Evolutionary conservation across 92 coral and sea anemone species (phyloP).

Genomic region (Zoanthus solanderi): DNA sequence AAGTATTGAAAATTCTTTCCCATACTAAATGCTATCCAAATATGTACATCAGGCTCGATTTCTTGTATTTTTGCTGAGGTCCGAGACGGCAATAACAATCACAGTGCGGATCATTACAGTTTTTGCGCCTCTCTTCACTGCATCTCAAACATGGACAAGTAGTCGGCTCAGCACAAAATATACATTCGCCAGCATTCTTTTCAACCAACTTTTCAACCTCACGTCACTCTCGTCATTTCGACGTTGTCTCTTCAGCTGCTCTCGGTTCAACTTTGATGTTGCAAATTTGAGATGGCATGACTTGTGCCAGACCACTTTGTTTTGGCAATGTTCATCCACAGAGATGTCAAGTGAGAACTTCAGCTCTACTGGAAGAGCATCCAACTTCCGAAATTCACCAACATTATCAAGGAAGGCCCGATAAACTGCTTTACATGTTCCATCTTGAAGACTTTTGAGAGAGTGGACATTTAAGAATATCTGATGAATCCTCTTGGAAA

Average conservation of each 20-base stretch:
- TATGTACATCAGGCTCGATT: slow-evolving; percentile 2
- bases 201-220: background rate
- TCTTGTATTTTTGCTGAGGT: background rate
- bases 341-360: slow-evolving; percentile 39
- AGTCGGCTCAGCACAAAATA: background rate
- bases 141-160: slow-evolving; percentile 8
- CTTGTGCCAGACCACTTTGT: slow-evolving; percentile 61
- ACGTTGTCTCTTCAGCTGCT: slow-evolving; percentile 42
- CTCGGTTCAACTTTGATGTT: slow-evolving; percentile 48
- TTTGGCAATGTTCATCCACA: slow-evolving; percentile 45
- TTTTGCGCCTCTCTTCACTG: slow-evolving; percentile 3
- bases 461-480: slow-evolving; percentile 50
- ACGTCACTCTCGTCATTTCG: background rate
- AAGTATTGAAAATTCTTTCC: background rate
- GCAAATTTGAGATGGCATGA: slow-evolving; percentile 61
- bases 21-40: slow-evolving; percentile 15
- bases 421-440: slow-evolving; percentile 51
- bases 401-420: slow-evolving; percentile 57
- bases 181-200: no score
- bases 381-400: slow-evolving; percentile 36
- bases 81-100: background rate
- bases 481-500: slow-evolving; percentile 40
- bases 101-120: background rate
- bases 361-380: background rate
- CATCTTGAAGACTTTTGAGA: slow-evolving; percentile 34